Evolutionary conservation across 2,113 vertebrate species (phyloP).

Genomic region (Mionectes macconnelli): DNA sequence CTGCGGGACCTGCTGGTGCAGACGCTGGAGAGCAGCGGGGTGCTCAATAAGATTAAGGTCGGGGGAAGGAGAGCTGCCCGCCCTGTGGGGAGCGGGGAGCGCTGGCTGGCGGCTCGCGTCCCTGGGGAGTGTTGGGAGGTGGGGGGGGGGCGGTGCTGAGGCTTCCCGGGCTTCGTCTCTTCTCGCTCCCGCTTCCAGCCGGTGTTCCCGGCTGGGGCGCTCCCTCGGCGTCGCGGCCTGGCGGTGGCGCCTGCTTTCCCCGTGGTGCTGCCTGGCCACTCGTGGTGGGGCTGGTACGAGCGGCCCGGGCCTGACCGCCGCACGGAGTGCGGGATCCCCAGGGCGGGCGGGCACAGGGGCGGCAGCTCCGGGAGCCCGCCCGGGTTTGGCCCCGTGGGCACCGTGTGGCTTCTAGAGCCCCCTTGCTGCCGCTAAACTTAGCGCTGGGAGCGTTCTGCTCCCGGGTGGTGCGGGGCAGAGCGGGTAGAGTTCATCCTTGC

Average conservation of each 20-base stretch:
- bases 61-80: not conserved
- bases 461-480: no score
- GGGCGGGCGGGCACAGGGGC: no score
- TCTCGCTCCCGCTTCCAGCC: not conserved
- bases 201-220: not conserved
- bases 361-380: no score
- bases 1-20: conserved; percentile 91
- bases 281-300: not conserved
- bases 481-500: not conserved
- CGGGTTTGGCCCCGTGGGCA: accelerated
- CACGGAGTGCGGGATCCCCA: accelerated
- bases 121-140: not conserved
- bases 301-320: not conserved
- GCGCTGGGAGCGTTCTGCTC: accelerated
- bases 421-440: no score
- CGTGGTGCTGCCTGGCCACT: not conserved
- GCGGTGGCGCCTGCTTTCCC: not conserved
- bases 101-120: not conserved
- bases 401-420: not conserved
- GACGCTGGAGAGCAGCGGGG: conserved; percentile 91
- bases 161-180: not conserved
- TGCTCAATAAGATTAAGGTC: conserved; percentile 93
- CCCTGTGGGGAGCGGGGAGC: not conserved
- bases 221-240: not conserved
- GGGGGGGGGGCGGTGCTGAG: no score